Evolutionary conservation across 2,797 vertebrate species (phyloP).

Genomic region (Muscicapa striata): DNA sequence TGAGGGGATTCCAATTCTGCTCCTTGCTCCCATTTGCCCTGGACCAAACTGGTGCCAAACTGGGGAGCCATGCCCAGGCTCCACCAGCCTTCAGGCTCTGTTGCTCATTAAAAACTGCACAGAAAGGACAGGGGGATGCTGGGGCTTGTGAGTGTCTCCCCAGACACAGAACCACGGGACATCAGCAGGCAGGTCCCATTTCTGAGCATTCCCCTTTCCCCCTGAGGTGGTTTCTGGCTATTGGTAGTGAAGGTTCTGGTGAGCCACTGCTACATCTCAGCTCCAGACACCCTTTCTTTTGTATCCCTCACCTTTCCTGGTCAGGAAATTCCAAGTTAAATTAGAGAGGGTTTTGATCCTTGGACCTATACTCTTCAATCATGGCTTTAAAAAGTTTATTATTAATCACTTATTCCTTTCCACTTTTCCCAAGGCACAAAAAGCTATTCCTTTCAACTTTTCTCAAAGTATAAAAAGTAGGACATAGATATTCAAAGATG

Average conservation of each 20-base stretch:
- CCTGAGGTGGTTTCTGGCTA: accelerated
- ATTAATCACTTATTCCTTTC: neutral
- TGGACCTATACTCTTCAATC: neutral
- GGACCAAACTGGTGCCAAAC: neutral
- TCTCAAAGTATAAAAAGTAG: neutral
- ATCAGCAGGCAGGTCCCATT: neutral
- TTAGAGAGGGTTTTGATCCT: neutral
- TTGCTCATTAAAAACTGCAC: neutral
- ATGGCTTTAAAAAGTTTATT: neutral
- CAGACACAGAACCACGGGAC: neutral
- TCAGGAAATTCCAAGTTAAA: neutral
- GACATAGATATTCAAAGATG: neutral
- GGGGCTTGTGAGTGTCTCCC: neutral
- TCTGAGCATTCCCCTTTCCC: neutral
- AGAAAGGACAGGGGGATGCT: neutral
- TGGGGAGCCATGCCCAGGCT: neutral
- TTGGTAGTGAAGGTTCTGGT: neutral
- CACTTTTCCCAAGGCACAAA: neutral
- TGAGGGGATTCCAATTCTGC: accelerated
- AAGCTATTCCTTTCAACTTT: neutral
- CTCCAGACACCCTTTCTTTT: neutral
- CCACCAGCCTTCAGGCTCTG: neutral
- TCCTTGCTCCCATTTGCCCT: neutral
- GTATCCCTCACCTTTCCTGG: neutral
- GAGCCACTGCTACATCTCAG: neutral